A percentile compares a stretch with the other conserved stretches of the same genome.
Conservation (phyloP, 1,140 invertebrate genomes). For the Oreohelix idahoensis region DNA sequence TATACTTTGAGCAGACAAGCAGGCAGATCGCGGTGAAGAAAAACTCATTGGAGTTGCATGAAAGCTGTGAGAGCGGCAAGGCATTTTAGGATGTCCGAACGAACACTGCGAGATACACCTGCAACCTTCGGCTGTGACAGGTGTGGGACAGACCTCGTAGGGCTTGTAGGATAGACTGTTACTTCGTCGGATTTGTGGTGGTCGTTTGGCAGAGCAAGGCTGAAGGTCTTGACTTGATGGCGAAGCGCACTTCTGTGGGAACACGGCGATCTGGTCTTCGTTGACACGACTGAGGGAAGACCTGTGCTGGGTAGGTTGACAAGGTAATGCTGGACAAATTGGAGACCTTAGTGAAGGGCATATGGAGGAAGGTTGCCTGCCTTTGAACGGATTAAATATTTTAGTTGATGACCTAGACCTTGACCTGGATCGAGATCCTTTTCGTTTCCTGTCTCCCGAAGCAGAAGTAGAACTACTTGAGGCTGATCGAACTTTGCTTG, state of each 20-base stretch:
- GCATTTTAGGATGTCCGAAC: neutral
- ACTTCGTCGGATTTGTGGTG: neutral
- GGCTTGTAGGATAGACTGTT: neutral
- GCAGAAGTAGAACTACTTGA: neutral
- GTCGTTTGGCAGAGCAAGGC: neutral
- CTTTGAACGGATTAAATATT: slow-evolving; percentile 3
- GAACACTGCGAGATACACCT: neutral
- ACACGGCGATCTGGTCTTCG: neutral
- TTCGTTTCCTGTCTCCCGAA: neutral
- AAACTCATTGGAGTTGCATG: neutral
- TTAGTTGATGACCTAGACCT: neutral
- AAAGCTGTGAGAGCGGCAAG: slow-evolving; percentile 22
- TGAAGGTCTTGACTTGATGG: neutral
- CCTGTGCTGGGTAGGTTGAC: neutral
- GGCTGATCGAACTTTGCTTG: neutral
- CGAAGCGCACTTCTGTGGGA: neutral
- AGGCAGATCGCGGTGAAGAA: neutral
- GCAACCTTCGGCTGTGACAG: neutral
- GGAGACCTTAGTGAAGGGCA: neutral
- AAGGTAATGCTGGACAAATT: neutral
- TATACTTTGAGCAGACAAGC: neutral
- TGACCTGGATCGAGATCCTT: neutral
- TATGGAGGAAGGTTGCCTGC: neutral
- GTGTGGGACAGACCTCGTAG: neutral
- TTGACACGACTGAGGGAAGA: neutral